Evolutionary conservation across 2,113 vertebrate species (phyloP).

Genomic region (Puma concolor): DNA sequence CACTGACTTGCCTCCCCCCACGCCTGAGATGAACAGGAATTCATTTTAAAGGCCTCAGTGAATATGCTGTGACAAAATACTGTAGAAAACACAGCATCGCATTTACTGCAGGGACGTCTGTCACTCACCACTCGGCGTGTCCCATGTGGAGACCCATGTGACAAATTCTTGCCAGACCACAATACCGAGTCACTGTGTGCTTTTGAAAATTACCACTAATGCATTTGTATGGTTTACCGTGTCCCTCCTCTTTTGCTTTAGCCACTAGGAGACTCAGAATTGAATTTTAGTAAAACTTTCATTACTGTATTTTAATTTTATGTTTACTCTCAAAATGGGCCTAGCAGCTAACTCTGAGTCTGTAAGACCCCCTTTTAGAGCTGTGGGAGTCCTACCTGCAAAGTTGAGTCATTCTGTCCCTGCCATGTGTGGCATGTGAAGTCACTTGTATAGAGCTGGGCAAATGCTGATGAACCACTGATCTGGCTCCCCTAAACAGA

Average conservation of each 20-base stretch:
- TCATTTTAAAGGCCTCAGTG: neutral
- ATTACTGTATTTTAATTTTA: neutral
- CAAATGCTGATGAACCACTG: neutral
- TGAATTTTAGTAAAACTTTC: neutral
- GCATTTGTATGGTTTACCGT: neutral
- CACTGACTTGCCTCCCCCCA: neutral
- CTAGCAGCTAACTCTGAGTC: neutral
- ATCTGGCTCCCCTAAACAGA: neutral
- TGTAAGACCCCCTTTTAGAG: neutral
- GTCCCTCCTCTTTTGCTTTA: neutral
- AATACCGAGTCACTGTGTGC: neutral
- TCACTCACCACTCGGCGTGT: neutral
- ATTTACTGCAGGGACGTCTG: neutral
- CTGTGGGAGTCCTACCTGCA: neutral
- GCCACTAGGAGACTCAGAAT: neutral
- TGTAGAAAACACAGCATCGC: neutral
- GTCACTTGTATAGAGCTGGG: neutral
- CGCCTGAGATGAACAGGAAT: neutral
- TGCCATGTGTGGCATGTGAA: neutral
- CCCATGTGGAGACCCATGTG: neutral
- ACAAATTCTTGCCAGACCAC: neutral
- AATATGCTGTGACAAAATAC: neutral
- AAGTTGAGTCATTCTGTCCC: neutral
- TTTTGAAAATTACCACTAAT: neutral
- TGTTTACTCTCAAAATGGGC: neutral